Conservation (phyloP, 64 coral and sea anemone genomes). For the Stichodactyla helianthus region DNA sequence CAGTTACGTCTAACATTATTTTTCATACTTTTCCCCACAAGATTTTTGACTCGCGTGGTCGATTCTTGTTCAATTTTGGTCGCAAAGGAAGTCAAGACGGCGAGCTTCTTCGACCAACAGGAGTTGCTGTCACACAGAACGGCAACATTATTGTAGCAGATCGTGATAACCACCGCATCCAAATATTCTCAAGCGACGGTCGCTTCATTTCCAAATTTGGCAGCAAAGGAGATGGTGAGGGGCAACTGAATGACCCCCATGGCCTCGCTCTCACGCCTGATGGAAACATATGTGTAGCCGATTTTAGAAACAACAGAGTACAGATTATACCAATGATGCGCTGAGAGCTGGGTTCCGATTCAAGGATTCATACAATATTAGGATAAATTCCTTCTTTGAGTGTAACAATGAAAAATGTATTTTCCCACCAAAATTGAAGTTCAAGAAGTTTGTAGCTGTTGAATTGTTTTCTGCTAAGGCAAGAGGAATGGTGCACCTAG, state of each 20-base stretch:
- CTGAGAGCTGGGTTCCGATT: not conserved
- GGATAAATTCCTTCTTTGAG: not conserved
- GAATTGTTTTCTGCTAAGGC: not conserved
- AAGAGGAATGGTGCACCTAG: not conserved
- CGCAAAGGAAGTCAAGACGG: constrained; percentile 89
- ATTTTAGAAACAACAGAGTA: constrained; percentile 95
- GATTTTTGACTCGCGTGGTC: constrained; percentile 95
- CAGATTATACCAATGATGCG: constrained; percentile 43
- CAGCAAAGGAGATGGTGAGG: constrained; percentile 95
- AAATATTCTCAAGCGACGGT: constrained; percentile 88
- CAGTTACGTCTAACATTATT: not conserved
- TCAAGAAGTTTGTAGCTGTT: not conserved
- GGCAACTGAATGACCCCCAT: constrained; percentile 95
- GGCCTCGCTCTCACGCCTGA: constrained; percentile 87
- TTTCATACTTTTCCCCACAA: constrained; percentile 17
- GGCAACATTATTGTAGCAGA: constrained; percentile 97
- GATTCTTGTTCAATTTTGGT: constrained; percentile 98
- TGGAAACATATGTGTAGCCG: constrained; percentile 88
- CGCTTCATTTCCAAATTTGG: constrained; percentile 95
- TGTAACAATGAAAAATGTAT: not conserved
- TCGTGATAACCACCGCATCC: constrained; percentile 97
- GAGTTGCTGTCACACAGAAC: constrained; percentile 87
- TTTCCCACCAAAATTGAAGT: not conserved
- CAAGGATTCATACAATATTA: not conserved
- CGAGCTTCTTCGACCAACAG: constrained; percentile 87